Base-by-base conservation (phyloP, 2,113 vertebrate genomes). In the Pachycephala philippinensis region DNA sequence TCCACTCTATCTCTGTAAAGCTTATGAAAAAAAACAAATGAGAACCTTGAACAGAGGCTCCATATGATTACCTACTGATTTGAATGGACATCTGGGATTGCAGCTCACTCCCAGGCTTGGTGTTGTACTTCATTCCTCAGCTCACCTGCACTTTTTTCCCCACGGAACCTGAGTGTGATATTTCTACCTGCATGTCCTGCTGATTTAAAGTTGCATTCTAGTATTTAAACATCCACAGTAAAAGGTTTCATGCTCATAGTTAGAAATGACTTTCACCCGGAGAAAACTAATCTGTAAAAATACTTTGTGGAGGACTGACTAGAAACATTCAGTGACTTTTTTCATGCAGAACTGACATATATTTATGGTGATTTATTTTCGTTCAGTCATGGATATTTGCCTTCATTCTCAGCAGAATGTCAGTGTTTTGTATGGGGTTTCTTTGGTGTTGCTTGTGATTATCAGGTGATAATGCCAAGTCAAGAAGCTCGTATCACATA, bases 71-170 rank as follows among this genome's bases (percentile, higher is more conserved):
- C 2, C 6, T 40, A 6, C 13, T 39, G 20, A 24, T 37, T 15
- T 77, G 66, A 64, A 72, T 42, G 31, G 18, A 21, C 40, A 28
- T 52, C 22, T 85, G 30, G 6, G 23, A 15, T 56, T 86, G 31
- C 0, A 0, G 10, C 37, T 86, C 4, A 24, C 19, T 60, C 31
- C 7, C 20, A 31, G 15, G 22, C 24, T 76, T 84, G 26, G 7
- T 11, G 7, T 9, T 57, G 3, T 53, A 27, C 26, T 80, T 60
- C 4, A 37, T 64, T 90, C 44, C 30, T 70, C 7, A 53, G 3
- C 1, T 84, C 5, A 64, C 52, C 47, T 56, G 17, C 8, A 33
- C 26, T 31, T 71, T 39, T 77, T 53, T 17, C 42, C 9, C 6
- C 1, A 0, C 47, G 6, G 19, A 90, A 77, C 7, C 14, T 33